Evolutionary conservation across 2,113 vertebrate genomes (phyloP), one percentile per base, ranked within the genome.

Genomic region (Theristicus caerulescens): DNA sequence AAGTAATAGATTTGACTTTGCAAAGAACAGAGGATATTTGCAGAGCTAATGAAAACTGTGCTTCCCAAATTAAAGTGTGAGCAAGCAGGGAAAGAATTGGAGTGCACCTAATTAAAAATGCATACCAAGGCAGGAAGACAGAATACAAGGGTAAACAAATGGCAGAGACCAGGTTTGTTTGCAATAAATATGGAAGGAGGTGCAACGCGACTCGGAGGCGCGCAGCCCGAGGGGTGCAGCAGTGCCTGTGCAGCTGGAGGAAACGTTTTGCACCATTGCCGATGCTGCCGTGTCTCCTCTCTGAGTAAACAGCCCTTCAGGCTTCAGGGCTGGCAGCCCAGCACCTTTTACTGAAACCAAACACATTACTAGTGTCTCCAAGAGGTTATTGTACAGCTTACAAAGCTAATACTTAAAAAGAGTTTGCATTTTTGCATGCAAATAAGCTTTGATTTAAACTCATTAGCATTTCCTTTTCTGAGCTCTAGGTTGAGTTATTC

Each of bases 1-100:
- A 12, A 79, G 91, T 96, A 95, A 96, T 94, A 86, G 88, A 80
- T 96, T 95, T 95, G 95, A 96, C 96, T 95, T 97, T 97, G 93
- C 61, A 85, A 94, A 96, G 96, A 97, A 16, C 83, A 7, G 83
- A 0, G 80, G 88, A 46, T 94, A 94, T 97, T 95, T 97, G 91
- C 96, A 86, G 86, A 96, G 95, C 95, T 96, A 96, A 96, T 96
- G 95, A 92, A 94, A 95, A 94, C 83, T 2, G 7, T 2, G 49
- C 83, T 82, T 49, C 94, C 94, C 93, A 94, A 95, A 96, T 96
- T 82, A 76, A 94, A 94, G 90, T 1, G 40, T 4, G 65, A 82
- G 94, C 88, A 20, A 81, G 94, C 91, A 79, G 83, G 73, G 93
- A 84, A 76, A 77, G 91, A 91, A 5, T 36, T 16, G 70, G 93